Conservation (phyloP, 2,797 vertebrate genomes). For the Oreonectes daqikongensis region DNA sequence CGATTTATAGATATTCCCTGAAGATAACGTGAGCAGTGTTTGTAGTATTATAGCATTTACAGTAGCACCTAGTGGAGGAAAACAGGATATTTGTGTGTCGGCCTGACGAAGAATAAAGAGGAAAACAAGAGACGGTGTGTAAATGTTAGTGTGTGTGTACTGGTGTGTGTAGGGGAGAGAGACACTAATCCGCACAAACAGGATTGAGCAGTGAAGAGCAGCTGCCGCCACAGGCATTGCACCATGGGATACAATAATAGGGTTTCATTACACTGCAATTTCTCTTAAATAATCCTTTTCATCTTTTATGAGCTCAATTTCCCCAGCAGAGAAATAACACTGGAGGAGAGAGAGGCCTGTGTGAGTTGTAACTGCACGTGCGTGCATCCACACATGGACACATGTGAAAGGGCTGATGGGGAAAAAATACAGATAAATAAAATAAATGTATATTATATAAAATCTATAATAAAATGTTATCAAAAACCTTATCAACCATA, state of each 20-base stretch:
- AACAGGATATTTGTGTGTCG: conserved; percentile 10
- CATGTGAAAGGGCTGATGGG: conserved; percentile 35
- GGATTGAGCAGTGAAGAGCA: conserved; percentile 53
- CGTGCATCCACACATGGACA: conserved; percentile 7
- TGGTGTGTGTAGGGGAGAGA: conserved; percentile 19
- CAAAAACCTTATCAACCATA: not conserved
- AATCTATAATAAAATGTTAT: too few relatives aligned
- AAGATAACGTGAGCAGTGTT: not conserved
- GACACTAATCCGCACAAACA: conserved; percentile 67
- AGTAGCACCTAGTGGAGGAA: conserved; percentile 23
- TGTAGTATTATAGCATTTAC: conserved; percentile 6
- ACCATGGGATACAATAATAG: conserved; percentile 71
- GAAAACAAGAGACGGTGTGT: conserved; percentile 13
- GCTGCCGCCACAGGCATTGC: conserved; percentile 63
- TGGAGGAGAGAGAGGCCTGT: conserved; percentile 21
- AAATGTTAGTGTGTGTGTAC: conserved; percentile 17
- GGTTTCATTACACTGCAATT: conserved; percentile 76
- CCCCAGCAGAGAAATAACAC: conserved; percentile 55
- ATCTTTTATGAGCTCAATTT: conserved; percentile 80
- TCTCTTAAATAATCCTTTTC: conserved; percentile 79
- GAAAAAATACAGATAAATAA: not conserved
- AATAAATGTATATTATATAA: too few relatives aligned
- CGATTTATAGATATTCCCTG: not conserved
- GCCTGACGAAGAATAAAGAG: not conserved
- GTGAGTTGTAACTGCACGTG: not conserved